Conservation (phyloP, 92 coral and sea anemone genomes). For the Pocillopora meandrina region DNA sequence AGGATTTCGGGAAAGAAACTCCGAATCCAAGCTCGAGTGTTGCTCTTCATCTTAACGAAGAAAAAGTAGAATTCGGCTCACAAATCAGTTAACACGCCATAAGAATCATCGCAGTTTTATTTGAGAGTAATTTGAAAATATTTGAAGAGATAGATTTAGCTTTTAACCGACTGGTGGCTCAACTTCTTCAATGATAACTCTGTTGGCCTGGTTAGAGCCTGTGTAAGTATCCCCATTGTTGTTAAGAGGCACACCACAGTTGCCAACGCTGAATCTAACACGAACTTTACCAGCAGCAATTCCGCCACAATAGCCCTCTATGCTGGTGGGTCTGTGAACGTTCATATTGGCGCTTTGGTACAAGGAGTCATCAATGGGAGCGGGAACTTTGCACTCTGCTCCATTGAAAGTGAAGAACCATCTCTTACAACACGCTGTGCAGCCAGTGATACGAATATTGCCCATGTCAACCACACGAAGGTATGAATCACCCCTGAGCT, state of each 20-base stretch:
- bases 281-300: conserved; percentile 8
- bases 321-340: conserved; percentile 5
- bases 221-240: conserved; percentile 25
- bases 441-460: conserved; percentile 13
- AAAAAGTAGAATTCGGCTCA: no score
- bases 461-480: conserved; percentile 30
- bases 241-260: neutral
- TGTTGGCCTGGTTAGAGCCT: conserved; percentile 1
- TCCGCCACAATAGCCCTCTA: conserved; percentile 25
- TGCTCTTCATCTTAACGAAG: no score
- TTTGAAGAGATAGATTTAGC: no score
- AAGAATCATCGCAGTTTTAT: no score
- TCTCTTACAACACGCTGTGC: conserved; percentile 15
- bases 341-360: neutral
- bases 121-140: no score
- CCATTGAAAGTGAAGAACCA: conserved; percentile 36
- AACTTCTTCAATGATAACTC: conserved; percentile 36
- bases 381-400: conserved; percentile 19
- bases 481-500: neutral
- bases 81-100: no score
- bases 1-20: no score
- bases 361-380: conserved; percentile 12
- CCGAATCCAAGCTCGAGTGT: no score
- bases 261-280: conserved; percentile 29
- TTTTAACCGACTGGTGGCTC: conserved; percentile 9